A percentile compares a stretch with the other conserved stretches of the same genome.
Conservation (phyloP, 2,888 invertebrate species). For the Parochlus steinenii region DNA sequence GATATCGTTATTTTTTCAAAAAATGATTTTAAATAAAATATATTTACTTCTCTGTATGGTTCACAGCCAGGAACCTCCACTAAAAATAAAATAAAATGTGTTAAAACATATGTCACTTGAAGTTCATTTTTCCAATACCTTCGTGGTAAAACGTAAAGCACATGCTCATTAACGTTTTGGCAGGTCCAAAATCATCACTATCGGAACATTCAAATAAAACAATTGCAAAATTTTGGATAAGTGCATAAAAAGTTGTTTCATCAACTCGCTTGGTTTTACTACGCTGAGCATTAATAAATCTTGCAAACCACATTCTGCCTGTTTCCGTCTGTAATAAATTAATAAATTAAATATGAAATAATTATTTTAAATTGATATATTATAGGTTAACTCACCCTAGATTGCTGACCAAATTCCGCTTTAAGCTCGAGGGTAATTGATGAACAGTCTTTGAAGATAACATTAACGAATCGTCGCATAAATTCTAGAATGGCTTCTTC, state of each 20-base stretch:
- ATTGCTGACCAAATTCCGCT: constrained; percentile 47
- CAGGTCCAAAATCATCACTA: constrained; percentile 52
- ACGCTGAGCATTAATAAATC: constrained; percentile 47
- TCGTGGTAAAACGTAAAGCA: constrained; percentile 57
- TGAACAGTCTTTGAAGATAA: constrained; percentile 40
- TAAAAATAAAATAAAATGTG: constrained; percentile 17
- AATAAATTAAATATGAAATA: not conserved
- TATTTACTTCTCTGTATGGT: constrained; percentile 43
- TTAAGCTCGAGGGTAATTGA: constrained; percentile 44
- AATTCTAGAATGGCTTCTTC: constrained; percentile 43
- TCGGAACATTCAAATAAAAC: constrained; percentile 54
- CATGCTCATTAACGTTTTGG: constrained; percentile 57
- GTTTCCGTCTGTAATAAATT: constrained; percentile 31
- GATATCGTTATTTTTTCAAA: no score
- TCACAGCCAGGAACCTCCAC: constrained; percentile 42
- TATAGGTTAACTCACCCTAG: constrained; percentile 31
- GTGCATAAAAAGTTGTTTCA: constrained; percentile 47
- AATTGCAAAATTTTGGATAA: constrained; percentile 54
- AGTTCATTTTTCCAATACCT: constrained; percentile 29
- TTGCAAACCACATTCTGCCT: constrained; percentile 51
- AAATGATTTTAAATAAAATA: no score
- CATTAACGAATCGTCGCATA: constrained; percentile 47
- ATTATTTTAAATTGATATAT: constrained; percentile 1
- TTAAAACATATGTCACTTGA: not conserved
- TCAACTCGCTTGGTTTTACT: constrained; percentile 42